These are phyloP conservation scores for Girardia tigrina DNA, from an alignment of 2,888 invertebrate species.

Conservation along the genomic window DNA sequence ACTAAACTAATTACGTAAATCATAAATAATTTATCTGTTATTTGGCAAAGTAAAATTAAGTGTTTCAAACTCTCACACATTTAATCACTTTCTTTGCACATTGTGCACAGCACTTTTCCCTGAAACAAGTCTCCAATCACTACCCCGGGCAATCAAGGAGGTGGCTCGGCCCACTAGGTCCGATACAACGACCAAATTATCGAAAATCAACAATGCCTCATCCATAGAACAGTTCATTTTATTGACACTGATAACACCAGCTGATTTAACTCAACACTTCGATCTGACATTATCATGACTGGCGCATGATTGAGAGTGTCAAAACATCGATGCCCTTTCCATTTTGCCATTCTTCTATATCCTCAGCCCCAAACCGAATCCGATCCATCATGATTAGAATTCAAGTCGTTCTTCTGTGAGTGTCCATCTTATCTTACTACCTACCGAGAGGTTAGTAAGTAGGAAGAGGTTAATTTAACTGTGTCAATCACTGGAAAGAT, in stretches of 20 bases:
- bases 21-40: too few species aligned
- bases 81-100: too few species aligned
- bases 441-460: not conserved
- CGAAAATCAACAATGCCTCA: conserved; percentile 20
- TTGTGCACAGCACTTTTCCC: too few species aligned
- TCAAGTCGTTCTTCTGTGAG: not conserved
- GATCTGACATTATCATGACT: conserved; percentile 23
- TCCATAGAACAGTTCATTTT: not conserved
- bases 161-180: too few species aligned
- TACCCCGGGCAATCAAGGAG: too few species aligned
- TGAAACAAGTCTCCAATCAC: too few species aligned
- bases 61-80: too few species aligned
- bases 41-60: too few species aligned
- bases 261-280: conserved; percentile 17
- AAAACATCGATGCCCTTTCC: not conserved
- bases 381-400: conserved; percentile 16
- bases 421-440: not conserved
- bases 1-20: too few species aligned
- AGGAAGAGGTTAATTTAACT: conserved; percentile 19
- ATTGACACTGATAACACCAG: conserved; percentile 16
- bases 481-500: not conserved
- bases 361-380: not conserved
- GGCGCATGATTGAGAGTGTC: conserved; percentile 18
- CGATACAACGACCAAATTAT: conserved; percentile 16
- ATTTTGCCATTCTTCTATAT: not conserved